phyloP scores from a whole-genome alignment of 1,140 invertebrate species.

The Saccostrea glomerata region DNA sequence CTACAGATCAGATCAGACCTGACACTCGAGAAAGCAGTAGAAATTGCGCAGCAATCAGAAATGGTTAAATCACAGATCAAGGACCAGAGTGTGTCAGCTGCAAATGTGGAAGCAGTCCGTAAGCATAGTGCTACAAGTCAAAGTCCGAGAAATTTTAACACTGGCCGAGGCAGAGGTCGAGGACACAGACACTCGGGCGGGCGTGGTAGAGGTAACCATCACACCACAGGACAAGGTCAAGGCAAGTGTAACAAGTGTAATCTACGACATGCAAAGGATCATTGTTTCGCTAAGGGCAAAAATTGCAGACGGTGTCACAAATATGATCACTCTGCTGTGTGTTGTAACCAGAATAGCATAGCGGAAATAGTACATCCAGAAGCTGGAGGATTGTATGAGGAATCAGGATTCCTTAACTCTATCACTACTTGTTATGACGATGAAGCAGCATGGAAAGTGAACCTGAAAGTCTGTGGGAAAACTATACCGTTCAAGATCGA shows the following conservation, averaged over 20 bases:
- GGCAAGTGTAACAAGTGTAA: conserved; percentile 4
- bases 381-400: neutral
- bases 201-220: neutral
- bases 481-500: conserved; percentile 39
- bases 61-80: conserved; percentile 49
- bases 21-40: conserved; percentile 48
- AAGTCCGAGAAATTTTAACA: neutral
- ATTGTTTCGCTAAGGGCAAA: conserved; percentile 33
- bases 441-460: conserved; percentile 9
- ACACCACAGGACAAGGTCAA: neutral
- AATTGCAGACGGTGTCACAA: conserved; percentile 29
- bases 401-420: neutral
- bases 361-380: conserved; percentile 24
- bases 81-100: neutral
- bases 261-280: neutral
- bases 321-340: conserved; percentile 45
- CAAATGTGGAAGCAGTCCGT: neutral
- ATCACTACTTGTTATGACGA: conserved; percentile 20
- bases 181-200: neutral
- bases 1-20: conserved; percentile 53
- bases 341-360: conserved; percentile 31
- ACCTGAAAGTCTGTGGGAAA: conserved; percentile 21
- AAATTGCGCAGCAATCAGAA: conserved; percentile 44
- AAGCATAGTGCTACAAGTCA: neutral
- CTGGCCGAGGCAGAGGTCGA: neutral